Conservation (phyloP, 2,888 invertebrate species). For the Urechis unicinctus region DNA sequence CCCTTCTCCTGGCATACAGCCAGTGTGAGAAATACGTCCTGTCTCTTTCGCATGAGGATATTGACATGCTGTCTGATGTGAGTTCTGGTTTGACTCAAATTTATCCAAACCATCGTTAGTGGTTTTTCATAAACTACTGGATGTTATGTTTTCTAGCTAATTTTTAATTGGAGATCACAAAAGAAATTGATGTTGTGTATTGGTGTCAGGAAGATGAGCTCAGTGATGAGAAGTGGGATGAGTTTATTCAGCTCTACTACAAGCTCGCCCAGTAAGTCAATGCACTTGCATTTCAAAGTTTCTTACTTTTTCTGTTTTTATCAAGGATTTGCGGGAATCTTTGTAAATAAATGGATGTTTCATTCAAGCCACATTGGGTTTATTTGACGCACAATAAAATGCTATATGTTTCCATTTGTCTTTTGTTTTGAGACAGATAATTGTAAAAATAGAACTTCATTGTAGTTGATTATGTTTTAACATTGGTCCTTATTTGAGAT, state of each 20-base stretch:
- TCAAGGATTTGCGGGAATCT: too few species aligned
- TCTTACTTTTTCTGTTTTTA: too few species aligned
- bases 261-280: conserved; percentile 57
- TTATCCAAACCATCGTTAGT: too few species aligned
- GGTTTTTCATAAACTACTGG: too few species aligned
- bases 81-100: background rate
- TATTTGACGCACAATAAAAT: too few species aligned
- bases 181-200: background rate
- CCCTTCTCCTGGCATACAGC: conserved; percentile 6
- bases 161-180: background rate
- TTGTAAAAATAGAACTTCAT: too few species aligned
- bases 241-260: conserved; percentile 69
- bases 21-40: conserved; percentile 67
- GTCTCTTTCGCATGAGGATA: conserved; percentile 61
- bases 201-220: background rate
- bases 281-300: background rate
- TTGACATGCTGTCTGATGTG: conserved; percentile 56
- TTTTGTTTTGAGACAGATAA: too few species aligned
- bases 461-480: background rate
- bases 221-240: conserved; percentile 71
- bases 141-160: background rate
- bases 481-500: background rate
- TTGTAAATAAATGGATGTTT: too few species aligned
- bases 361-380: too few species aligned
- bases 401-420: too few species aligned